Percentiles rank a stretch among this genome's conserved stretches.
phyloP scores from a whole-genome alignment of 2,797 vertebrate species.

The Rhynchotus rufescens region DNA sequence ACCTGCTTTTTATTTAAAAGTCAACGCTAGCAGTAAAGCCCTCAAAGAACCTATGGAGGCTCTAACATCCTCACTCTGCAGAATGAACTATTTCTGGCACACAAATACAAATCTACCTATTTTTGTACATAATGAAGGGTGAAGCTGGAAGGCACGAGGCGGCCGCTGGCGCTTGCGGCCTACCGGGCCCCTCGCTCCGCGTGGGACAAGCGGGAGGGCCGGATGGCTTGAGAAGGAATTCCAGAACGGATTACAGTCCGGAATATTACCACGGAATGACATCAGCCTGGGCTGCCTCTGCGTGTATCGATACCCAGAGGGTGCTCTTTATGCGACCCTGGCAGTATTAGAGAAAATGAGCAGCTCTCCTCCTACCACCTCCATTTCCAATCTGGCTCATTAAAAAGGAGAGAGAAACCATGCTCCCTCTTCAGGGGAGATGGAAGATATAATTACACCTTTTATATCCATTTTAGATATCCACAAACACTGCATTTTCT shows the following conservation, averaged over 20 bases:
- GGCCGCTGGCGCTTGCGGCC: no score
- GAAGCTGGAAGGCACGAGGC: no score
- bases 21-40: not conserved
- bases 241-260: not conserved
- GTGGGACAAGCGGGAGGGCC: not conserved
- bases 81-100: not conserved
- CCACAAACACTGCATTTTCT: not conserved
- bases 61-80: not conserved
- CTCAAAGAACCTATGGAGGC: not conserved
- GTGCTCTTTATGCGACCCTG: conserved; percentile 4
- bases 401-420: not conserved
- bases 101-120: not conserved
- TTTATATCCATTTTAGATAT: not conserved
- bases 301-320: conserved; percentile 2
- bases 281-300: conserved; percentile 12
- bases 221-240: conserved; percentile 9
- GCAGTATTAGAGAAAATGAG: not conserved
- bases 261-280: not conserved
- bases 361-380: not conserved
- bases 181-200: no score
- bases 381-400: not conserved
- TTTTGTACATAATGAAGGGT: not conserved
- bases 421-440: not conserved
- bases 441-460: not conserved
- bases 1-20: not conserved